Percentiles rank a stretch among this genome's conserved stretches.
Conservation (phyloP, 92 coral and sea anemone species). For the Heteractis magnifica region DNA sequence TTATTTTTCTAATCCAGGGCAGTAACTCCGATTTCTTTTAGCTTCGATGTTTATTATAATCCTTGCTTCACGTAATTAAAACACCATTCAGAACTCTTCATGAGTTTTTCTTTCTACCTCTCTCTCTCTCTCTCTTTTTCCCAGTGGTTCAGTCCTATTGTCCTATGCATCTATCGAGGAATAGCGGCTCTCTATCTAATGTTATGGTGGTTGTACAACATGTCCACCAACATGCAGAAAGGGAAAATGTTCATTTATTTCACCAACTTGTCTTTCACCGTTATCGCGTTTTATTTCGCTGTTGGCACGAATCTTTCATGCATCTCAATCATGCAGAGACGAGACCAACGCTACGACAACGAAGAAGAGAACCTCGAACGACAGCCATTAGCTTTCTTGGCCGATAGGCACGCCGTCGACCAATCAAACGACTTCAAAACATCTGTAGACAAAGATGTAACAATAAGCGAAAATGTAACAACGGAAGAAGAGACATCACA, state of each 20-base stretch:
- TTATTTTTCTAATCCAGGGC: too few species aligned
- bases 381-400: slow-evolving; percentile 5
- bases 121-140: neutral
- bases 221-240: slow-evolving; percentile 16
- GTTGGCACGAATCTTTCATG: slow-evolving; percentile 31
- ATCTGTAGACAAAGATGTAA: neutral
- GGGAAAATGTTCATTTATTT: slow-evolving; percentile 42
- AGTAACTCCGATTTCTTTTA: too few species aligned
- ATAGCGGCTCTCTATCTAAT: slow-evolving; percentile 23
- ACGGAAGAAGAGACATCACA: slow-evolving; percentile 14
- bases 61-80: too few species aligned
- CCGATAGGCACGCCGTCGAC: neutral
- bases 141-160: slow-evolving; percentile 35
- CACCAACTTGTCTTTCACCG: slow-evolving; percentile 28
- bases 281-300: slow-evolving; percentile 25
- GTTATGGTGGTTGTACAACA: slow-evolving; percentile 41
- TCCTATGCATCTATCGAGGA: slow-evolving; percentile 22
- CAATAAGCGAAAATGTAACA: neutral
- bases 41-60: too few species aligned
- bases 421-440: slow-evolving; percentile 3
- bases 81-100: neutral
- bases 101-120: neutral
- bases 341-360: slow-evolving; percentile 1
- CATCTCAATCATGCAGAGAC: slow-evolving; percentile 30
- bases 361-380: neutral